Conservation (phyloP, 2,888 invertebrate species). For the Mesochorus sp. region DNA sequence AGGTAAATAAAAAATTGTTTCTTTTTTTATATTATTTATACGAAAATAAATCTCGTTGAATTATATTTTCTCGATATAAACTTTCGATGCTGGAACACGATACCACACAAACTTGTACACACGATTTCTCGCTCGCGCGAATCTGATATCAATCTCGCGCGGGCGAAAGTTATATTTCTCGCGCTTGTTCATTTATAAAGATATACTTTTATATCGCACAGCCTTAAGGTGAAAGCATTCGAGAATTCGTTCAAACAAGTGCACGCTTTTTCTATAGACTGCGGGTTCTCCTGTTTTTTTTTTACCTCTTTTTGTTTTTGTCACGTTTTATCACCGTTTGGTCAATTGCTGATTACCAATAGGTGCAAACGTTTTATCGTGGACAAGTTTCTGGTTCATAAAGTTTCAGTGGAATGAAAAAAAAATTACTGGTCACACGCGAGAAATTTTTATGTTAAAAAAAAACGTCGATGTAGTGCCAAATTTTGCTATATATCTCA, state of each 20-base stretch:
- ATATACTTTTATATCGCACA: slow-evolving; percentile 31
- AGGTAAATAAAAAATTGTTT: neutral
- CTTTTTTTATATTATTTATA: too few relatives aligned
- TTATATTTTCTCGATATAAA: slow-evolving; percentile 39
- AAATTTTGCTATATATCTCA: too few relatives aligned
- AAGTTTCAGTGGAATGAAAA: too few relatives aligned
- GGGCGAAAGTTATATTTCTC: slow-evolving; percentile 57
- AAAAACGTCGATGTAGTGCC: too few relatives aligned
- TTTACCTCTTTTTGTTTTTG: neutral
- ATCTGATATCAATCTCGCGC: slow-evolving; percentile 55
- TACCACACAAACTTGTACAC: slow-evolving; percentile 35
- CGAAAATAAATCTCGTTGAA: slow-evolving; percentile 21
- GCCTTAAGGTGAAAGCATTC: slow-evolving; percentile 57
- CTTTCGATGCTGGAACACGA: slow-evolving; percentile 56
- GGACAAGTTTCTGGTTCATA: too few relatives aligned
- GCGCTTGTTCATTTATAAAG: slow-evolving; percentile 20
- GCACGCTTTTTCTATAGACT: slow-evolving; percentile 43
- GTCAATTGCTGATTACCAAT: neutral
- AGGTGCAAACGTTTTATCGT: slow-evolving; percentile 1
- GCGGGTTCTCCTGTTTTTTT: slow-evolving; percentile 23
- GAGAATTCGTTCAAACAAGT: slow-evolving; percentile 50
- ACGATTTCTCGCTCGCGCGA: slow-evolving; percentile 40
- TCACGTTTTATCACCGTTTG: too few relatives aligned
- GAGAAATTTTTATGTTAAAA: too few relatives aligned
- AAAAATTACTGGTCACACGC: too few relatives aligned